These are phyloP conservation scores for Hippopotamyrus pictus DNA, from an alignment of 2,797 vertebrate genomes.

Conservation along the genomic window DNA sequence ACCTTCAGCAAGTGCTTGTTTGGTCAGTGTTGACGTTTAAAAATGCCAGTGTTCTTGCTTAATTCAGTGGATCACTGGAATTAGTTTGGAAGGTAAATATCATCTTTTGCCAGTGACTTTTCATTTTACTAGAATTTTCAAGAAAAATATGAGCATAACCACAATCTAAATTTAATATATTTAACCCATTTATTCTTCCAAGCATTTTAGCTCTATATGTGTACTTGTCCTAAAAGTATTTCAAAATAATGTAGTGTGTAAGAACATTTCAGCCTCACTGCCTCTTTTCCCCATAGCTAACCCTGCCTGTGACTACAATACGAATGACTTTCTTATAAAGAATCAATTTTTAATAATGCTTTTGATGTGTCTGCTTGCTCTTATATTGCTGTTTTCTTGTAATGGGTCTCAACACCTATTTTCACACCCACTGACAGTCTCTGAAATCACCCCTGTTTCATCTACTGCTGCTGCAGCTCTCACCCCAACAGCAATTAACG, in stretches of 20 bases:
- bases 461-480: conserved; percentile 43
- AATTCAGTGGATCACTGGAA: not conserved
- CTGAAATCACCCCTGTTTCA: conserved; percentile 30
- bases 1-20: not conserved
- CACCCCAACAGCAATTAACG: conserved; percentile 45
- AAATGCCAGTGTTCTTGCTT: not conserved
- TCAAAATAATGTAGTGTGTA: not conserved
- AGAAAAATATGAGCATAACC: not conserved
- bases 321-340: not conserved
- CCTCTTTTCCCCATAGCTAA: not conserved
- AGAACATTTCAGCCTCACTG: not conserved
- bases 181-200: not conserved
- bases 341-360: not conserved
- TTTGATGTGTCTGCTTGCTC: not conserved
- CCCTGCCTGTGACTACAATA: not conserved
- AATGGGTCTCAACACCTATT: conserved; percentile 8
- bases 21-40: not conserved
- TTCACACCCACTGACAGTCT: conserved; percentile 40
- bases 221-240: not conserved
- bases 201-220: not conserved
- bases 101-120: not conserved
- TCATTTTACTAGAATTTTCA: not conserved
- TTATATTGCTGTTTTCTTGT: not conserved
- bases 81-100: not conserved
- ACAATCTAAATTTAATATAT: not conserved